Conservation (phyloP, 2,797 vertebrate species). For the Sciurus carolinensis region DNA sequence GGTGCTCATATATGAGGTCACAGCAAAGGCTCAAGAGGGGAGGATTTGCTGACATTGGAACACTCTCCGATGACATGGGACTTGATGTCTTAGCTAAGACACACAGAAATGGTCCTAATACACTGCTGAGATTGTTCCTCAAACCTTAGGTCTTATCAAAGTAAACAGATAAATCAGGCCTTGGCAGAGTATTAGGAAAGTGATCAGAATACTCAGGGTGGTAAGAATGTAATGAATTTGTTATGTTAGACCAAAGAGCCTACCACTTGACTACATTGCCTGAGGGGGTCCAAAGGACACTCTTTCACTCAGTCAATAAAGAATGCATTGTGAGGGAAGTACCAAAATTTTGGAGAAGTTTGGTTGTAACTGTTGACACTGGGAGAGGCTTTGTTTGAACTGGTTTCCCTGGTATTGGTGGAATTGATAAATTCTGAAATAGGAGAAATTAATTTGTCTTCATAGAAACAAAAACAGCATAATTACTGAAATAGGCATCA, state of each 20-base stretch:
- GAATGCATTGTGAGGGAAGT: background rate
- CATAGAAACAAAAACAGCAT: background rate
- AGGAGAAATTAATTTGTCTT: slow-evolving; percentile 43
- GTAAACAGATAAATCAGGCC: slow-evolving; percentile 2
- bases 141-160: background rate
- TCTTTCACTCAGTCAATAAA: background rate
- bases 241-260: background rate
- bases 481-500: slow-evolving; percentile 28
- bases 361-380: background rate
- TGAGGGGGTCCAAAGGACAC: background rate
- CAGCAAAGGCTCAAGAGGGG: background rate
- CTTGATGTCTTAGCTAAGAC: background rate
- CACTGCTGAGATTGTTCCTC: background rate
- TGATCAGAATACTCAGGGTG: background rate
- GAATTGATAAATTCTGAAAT: slow-evolving; percentile 30
- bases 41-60: slow-evolving; percentile 4
- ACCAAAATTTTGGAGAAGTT: background rate
- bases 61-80: background rate
- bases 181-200: background rate
- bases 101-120: background rate
- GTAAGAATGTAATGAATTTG: slow-evolving; percentile 19
- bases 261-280: background rate
- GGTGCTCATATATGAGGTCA: background rate
- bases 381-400: background rate
- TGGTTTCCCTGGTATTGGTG: background rate